Percentiles rank a stretch among this genome's conserved stretches.
These are phyloP conservation scores for Plemyria rubiginata DNA, from an alignment of 2,888 invertebrate genomes.

Conservation along the genomic window DNA sequence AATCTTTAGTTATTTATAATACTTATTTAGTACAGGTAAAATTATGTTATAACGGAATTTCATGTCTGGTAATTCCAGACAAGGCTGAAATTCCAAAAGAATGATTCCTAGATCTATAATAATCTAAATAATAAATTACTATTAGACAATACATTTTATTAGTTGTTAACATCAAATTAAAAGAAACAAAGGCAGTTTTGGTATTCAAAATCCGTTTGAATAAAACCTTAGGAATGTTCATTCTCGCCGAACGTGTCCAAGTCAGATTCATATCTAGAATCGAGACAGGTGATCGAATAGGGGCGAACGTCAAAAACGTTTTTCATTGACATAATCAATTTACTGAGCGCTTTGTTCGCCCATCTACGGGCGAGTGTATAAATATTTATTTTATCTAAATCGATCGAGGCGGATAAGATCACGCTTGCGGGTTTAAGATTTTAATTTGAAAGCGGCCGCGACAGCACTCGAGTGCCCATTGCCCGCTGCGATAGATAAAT, in stretches of 20 bases:
- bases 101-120: too few relatives aligned
- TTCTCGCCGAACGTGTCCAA: slow-evolving; percentile 35
- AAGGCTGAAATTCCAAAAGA: too few relatives aligned
- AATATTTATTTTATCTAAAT: slow-evolving; percentile 86
- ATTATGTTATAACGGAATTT: too few relatives aligned
- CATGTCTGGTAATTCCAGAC: too few relatives aligned
- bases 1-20: too few relatives aligned
- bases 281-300: slow-evolving; percentile 70
- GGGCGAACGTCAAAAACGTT: slow-evolving; percentile 66
- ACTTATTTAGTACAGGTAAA: too few relatives aligned
- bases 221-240: slow-evolving; percentile 38
- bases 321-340: slow-evolving; percentile 81
- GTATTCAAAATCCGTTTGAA: slow-evolving; percentile 25
- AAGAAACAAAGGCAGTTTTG: not conserved
- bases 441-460: slow-evolving; percentile 81
- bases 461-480: slow-evolving; percentile 76
- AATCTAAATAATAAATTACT: too few relatives aligned
- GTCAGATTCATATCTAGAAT: slow-evolving; percentile 59
- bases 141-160: too few relatives aligned
- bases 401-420: slow-evolving; percentile 83
- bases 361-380: slow-evolving; percentile 80
- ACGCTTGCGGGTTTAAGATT: slow-evolving; percentile 75
- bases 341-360: slow-evolving; percentile 80
- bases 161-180: not conserved
- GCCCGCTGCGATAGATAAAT: slow-evolving; percentile 84